Evolutionary conservation across 2,888 invertebrate genomes (phyloP).

Genomic region (Drosophila maculinotata): DNA sequence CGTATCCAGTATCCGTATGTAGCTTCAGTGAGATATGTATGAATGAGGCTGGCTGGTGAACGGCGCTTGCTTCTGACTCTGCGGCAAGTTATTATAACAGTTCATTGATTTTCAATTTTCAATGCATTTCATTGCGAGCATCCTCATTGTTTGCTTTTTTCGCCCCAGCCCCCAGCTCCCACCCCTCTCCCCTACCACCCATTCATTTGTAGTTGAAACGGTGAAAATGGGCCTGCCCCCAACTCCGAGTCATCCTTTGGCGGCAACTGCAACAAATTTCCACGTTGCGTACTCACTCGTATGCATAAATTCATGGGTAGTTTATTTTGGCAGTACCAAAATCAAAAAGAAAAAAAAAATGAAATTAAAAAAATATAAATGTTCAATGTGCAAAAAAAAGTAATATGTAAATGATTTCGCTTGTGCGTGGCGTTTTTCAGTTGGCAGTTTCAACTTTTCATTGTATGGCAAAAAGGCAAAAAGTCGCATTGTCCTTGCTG

Average conservation of each 20-base stretch:
- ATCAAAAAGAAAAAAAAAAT: slow-evolving; percentile 25
- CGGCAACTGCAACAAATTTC: slow-evolving; percentile 55
- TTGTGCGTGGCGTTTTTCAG: slow-evolving; percentile 32
- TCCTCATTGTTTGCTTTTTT: slow-evolving; percentile 69
- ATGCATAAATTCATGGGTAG: slow-evolving; percentile 71
- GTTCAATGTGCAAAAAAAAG: slow-evolving; percentile 13
- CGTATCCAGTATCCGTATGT: slow-evolving; percentile 8
- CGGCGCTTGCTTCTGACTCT: slow-evolving; percentile 64
- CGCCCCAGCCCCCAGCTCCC: background rate
- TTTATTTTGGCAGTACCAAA: slow-evolving; percentile 59
- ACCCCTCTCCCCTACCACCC: background rate
- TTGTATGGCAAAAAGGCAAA: slow-evolving; percentile 36
- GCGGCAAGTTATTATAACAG: slow-evolving; percentile 54
- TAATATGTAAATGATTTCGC: slow-evolving; percentile 57
- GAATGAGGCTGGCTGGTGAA: slow-evolving; percentile 6
- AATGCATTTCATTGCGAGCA: slow-evolving; percentile 66
- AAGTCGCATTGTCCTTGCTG: slow-evolving; percentile 37
- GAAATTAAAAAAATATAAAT: slow-evolving; percentile 35
- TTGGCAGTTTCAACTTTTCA: slow-evolving; percentile 34
- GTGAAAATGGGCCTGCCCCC: slow-evolving; percentile 39
- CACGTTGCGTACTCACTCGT: slow-evolving; percentile 46
- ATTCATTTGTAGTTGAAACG: slow-evolving; percentile 8
- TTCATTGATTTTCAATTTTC: slow-evolving; percentile 81
- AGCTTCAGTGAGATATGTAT: slow-evolving; percentile 20
- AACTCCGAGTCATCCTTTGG: slow-evolving; percentile 1